These are phyloP conservation scores for Empidonax alnorum DNA, from an alignment of 2,113 vertebrate genomes.

Conservation along the genomic window DNA sequence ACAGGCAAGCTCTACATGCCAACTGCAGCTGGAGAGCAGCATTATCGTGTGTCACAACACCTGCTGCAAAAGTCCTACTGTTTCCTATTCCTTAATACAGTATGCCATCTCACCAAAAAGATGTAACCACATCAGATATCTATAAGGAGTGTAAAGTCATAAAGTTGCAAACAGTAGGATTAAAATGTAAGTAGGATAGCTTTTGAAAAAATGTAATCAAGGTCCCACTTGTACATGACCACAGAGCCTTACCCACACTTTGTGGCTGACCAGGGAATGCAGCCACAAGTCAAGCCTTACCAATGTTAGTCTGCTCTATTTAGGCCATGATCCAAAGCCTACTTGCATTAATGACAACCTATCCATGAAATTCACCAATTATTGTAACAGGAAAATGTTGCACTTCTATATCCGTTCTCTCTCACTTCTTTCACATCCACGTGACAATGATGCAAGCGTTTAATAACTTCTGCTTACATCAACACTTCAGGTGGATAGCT, in stretches of 20 bases:
- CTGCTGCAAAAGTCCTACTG: not conserved
- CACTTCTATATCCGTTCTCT: not conserved
- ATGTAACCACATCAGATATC: not conserved
- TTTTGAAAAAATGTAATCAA: not conserved
- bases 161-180: not conserved
- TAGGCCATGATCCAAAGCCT: not conserved
- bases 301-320: not conserved
- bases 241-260: not conserved
- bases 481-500: not conserved
- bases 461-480: not conserved
- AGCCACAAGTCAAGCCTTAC: not conserved
- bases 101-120: not conserved
- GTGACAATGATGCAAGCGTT: not conserved
- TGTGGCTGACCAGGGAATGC: not conserved
- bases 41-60: not conserved
- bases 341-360: not conserved
- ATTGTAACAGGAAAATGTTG: not conserved
- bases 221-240: not conserved
- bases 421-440: not conserved
- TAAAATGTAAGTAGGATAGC: not conserved
- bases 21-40: not conserved
- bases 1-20: accelerated
- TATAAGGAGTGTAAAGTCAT: not conserved
- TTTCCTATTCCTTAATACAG: not conserved
- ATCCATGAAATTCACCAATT: not conserved